Base-by-base conservation (phyloP, 2,113 vertebrate species). In the Anarrhichthys ocellatus region DNA sequence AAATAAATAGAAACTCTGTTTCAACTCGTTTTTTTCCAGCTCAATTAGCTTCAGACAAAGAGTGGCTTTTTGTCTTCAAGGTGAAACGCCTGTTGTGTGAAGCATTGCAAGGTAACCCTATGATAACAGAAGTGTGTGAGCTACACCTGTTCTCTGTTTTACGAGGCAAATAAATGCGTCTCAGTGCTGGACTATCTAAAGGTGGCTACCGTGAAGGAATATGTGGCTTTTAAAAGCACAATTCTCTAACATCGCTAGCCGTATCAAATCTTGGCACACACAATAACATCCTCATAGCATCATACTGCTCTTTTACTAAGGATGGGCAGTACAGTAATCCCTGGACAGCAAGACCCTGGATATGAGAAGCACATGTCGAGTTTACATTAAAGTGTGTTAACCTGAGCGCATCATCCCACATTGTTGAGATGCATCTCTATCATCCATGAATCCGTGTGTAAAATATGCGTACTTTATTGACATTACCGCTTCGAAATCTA, bases 1-100 rank as follows among this genome's bases (percentile, higher is more conserved):
- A 52, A 8, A 8, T 5, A 58, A 27, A 64, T 13, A 32, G 27
- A 32, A 61, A 61, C n/a, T 61, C 29, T 0, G 58, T 32, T 18
- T 8, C 22, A 20, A 50, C 48, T 50, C 48, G 40, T 14, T 22
- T 40, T 24, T 46, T 61, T n/a, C 34, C 65, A 61, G 38, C 62
- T 52, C 76, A 75, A 83, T 75, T 63, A 61, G 54, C 20, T 78
- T 73, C 36, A 56, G 59, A 38, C 13, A 36, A 18, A 22, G 14
- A 68, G 22, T 15, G 17, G 22, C 10, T 18, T 54, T 50, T 2
- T 40, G 5, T 38, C 34, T 38, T 22, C 9, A 24, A 65, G 6
- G 63, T 34, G 59, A 9, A 34, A 34, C 17, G 17, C 15, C n/a
- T 34, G 59, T 18, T 34, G 59, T 10, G 13, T 32, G 27, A 29